These are phyloP conservation scores for Campoletis sonorensis DNA, from an alignment of 1,140 invertebrate genomes.

Conservation along the genomic window DNA sequence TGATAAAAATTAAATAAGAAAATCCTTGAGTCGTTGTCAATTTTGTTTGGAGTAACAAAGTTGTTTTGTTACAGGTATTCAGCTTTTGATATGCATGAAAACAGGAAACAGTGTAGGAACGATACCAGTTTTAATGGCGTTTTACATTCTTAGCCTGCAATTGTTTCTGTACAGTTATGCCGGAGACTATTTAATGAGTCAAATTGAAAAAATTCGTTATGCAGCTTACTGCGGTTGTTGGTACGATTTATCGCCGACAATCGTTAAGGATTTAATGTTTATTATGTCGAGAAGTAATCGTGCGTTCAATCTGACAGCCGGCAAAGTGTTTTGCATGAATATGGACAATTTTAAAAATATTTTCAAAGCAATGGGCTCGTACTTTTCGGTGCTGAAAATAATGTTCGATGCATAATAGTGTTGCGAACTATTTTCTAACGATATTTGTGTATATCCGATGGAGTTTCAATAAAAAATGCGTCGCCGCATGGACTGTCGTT, in stretches of 20 bases:
- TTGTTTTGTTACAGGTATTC: not conserved
- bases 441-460: not conserved
- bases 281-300: constrained; percentile 45
- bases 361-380: constrained; percentile 49
- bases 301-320: constrained; percentile 48
- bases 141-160: constrained; percentile 44
- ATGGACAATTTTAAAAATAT: constrained; percentile 44
- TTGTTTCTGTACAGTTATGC: constrained; percentile 50
- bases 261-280: constrained; percentile 45
- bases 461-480: not conserved
- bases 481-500: too few relatives aligned
- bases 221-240: constrained; percentile 45
- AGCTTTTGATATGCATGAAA: not conserved
- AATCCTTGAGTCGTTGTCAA: too few relatives aligned
- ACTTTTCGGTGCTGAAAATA: constrained; percentile 47
- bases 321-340: constrained; percentile 49
- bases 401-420: constrained; percentile 32
- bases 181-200: constrained; percentile 36
- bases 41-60: too few relatives aligned
- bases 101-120: constrained; percentile 8
- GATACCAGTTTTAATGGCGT: constrained; percentile 10
- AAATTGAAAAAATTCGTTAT: constrained; percentile 41
- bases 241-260: constrained; percentile 45
- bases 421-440: not conserved
- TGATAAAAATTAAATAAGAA: too few relatives aligned